A percentile compares a stretch with the other conserved stretches of the same genome.
phyloP scores from a whole-genome alignment of 2,113 vertebrate species.

The Hypomesus transpacificus region DNA sequence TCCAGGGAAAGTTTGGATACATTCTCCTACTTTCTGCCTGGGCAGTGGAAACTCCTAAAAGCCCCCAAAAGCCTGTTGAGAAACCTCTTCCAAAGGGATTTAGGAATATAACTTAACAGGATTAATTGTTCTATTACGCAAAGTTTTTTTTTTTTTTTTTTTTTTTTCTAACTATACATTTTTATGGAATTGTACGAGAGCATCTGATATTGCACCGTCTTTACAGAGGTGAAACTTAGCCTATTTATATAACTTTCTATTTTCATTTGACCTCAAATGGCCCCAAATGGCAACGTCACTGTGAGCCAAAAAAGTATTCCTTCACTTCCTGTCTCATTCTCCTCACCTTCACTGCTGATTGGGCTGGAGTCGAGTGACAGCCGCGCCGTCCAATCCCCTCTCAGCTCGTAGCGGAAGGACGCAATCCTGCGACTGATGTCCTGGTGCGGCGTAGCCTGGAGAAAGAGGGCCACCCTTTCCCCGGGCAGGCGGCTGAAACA shows the following conservation, averaged over 20 bases:
- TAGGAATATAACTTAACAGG: constrained; percentile 15
- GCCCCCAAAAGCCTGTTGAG: constrained; percentile 14
- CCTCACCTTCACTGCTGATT: constrained; percentile 75
- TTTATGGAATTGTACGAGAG: too few relatives aligned
- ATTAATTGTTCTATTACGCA: background rate
- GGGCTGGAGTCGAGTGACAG: constrained; percentile 68
- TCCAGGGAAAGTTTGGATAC: constrained; percentile 59
- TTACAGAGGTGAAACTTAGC: background rate
- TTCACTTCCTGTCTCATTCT: background rate
- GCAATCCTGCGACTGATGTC: constrained; percentile 91
- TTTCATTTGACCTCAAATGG: background rate
- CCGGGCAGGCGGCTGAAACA: constrained; percentile 81
- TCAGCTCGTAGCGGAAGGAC: constrained; percentile 84
- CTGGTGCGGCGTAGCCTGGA: constrained; percentile 85
- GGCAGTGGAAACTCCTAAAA: constrained; percentile 37
- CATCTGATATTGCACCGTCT: too few relatives aligned
- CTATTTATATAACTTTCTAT: background rate
- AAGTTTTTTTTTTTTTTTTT: too few relatives aligned
- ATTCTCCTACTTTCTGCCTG: constrained; percentile 29
- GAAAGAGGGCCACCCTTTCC: constrained; percentile 83
- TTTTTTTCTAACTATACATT: too few relatives aligned
- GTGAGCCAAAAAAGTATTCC: background rate
- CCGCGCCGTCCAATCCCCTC: constrained; percentile 73
- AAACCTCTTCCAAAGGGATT: constrained; percentile 10
- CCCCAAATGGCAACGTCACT: background rate